These are phyloP conservation scores for Zenarchopterus dispar DNA, from an alignment of 2,797 vertebrate genomes.

Conservation along the genomic window DNA sequence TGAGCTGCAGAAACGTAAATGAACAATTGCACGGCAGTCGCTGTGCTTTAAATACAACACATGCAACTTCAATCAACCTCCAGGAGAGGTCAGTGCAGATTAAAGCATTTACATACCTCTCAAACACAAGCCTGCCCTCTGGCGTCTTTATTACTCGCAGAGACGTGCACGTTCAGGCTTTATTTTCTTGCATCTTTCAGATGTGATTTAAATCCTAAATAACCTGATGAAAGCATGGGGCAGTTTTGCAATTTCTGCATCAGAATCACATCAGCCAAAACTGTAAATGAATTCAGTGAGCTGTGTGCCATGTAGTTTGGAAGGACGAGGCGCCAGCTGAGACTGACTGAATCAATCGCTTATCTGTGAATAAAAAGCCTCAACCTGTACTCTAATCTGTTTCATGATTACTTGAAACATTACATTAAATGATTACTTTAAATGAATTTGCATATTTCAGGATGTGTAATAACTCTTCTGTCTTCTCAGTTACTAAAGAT, in stretches of 20 bases:
- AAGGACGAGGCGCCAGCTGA: conserved; percentile 16
- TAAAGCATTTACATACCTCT: conserved; percentile 43
- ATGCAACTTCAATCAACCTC: conserved; percentile 59
- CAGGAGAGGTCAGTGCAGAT: conserved; percentile 78
- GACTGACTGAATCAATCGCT: neutral
- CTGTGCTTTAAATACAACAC: conserved; percentile 4
- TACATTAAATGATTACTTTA: conserved; percentile 10
- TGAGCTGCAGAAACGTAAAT: neutral
- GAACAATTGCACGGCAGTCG: neutral
- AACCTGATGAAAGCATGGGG: conserved; percentile 30
- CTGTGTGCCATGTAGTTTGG: conserved; percentile 24
- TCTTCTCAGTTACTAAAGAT: neutral
- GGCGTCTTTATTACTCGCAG: neutral
- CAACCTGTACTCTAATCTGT: neutral
- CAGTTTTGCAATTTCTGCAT: conserved; percentile 32
- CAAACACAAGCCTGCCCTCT: neutral
- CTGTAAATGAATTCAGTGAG: conserved; percentile 11
- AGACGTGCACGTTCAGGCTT: neutral
- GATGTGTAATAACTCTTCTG: neutral
- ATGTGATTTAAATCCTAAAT: conserved; percentile 35
- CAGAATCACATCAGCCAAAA: conserved; percentile 27
- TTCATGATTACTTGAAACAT: neutral
- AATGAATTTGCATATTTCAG: conserved; percentile 15
- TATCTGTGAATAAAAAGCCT: conserved; percentile 1
- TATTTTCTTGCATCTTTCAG: conserved; percentile 42